Evolutionary conservation across 2,888 invertebrate genomes (phyloP), one percentile per base, ranked within the genome.

Genomic region (Cepaea hortensis): DNA sequence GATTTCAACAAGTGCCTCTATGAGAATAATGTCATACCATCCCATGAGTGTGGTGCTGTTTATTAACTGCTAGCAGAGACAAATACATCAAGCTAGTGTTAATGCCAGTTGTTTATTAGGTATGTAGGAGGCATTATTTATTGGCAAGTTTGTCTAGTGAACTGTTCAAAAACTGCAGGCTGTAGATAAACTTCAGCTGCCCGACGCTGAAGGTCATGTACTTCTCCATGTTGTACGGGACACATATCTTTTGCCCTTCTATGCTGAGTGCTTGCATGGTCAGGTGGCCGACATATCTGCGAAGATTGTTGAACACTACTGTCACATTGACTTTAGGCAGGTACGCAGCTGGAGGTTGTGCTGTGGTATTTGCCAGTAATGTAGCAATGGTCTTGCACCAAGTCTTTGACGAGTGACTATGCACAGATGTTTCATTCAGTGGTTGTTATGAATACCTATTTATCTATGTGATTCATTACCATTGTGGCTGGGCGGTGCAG

Each of bases 201-300:
- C 50, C 76, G 5, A 50, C 20, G 7, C 20, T 50, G 20, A 76
- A 3, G 9, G 20, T 18, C 76, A 76, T 76, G 50, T 76, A 76
- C 50, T 76, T 76, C 50, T 76, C 76, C 76, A 50, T 76, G 50
- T 76, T 76, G 15, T 50, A 50, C 18, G 76, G 76, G 15, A 76
- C n/a, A 3, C 76, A 76, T 3, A 76, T 50, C 50, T 5, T 20
- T 5, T 48, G 11, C 5, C 20, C 20, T 15, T 18, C 18, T 18
- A 20, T 20, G 6, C 76, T 50, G 4, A 76, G 15, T 3, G 20
- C 50, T n/a, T 50, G 50, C 76, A 76, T 6, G 1, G n/a, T 18
- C 5, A 76, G 76, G 9, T 76, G 76, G 6, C 73, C 6, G 13
- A 46, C 73, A 20, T 73, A 73, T 11, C 73, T 5, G 2, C 73